A percentile compares a stretch with the other conserved stretches of the same genome.
These are phyloP conservation scores for Xenus cinereus DNA, from an alignment of 2,113 vertebrate species.

Conservation along the genomic window DNA sequence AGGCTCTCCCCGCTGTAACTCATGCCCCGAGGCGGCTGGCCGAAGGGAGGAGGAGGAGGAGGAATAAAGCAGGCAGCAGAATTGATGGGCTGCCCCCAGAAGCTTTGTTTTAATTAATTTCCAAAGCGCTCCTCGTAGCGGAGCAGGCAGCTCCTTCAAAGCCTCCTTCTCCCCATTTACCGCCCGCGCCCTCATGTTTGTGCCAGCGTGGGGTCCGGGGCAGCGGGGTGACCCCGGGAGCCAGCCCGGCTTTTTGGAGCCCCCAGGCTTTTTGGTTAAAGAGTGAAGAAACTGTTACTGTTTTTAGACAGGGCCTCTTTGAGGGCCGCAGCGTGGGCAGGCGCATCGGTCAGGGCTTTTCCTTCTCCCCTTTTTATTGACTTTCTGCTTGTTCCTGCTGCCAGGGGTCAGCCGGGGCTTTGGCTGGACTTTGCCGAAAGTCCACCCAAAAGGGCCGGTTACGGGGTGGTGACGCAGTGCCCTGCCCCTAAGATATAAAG, in stretches of 20 bases:
- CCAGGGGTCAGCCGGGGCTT: neutral
- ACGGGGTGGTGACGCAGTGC: neutral
- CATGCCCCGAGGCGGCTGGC: neutral
- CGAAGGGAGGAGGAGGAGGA: neutral
- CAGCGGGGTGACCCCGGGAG: fast-evolving
- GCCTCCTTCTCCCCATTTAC: neutral
- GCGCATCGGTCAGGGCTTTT: neutral
- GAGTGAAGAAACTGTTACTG: neutral
- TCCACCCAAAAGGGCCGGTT: neutral
- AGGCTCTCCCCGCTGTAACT: neutral
- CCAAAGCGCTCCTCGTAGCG: neutral
- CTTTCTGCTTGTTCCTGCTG: neutral
- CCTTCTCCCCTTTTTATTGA: neutral
- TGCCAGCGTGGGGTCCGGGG: neutral
- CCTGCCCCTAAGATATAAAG: neutral
- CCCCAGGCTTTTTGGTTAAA: neutral
- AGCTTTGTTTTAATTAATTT: conserved; percentile 44
- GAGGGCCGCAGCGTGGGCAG: neutral
- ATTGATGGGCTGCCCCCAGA: conserved; percentile 28
- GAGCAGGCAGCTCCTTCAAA: neutral
- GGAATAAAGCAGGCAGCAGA: neutral
- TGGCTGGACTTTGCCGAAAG: conserved; percentile 3
- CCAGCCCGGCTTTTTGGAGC: fast-evolving
- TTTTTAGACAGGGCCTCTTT: neutral
- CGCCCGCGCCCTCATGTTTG: neutral